Percentiles rank a stretch among this genome's conserved stretches.
phyloP scores from a whole-genome alignment of 1,140 invertebrate genomes.

The Steinernema feltiae region DNA sequence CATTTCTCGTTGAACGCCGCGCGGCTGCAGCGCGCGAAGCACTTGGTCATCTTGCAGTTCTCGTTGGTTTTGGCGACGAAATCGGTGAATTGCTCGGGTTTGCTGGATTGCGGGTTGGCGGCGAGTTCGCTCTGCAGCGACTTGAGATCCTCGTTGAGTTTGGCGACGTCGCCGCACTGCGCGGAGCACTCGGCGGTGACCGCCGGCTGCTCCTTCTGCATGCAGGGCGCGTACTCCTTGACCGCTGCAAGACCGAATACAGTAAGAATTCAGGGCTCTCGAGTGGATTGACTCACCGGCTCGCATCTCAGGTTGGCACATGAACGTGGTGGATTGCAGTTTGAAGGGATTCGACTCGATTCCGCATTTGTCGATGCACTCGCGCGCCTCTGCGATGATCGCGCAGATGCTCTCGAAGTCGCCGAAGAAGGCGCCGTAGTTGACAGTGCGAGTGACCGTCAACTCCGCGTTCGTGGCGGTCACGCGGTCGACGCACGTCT shows the following conservation, averaged over 20 bases:
- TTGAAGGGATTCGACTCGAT: slow-evolving; percentile 5
- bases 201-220: neutral
- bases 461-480: neutral
- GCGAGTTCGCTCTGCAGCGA: neutral
- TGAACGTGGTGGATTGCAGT: neutral
- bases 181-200: neutral
- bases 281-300: neutral
- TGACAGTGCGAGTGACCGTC: neutral
- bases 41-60: slow-evolving; percentile 1
- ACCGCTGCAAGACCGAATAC: neutral
- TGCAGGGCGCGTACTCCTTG: neutral
- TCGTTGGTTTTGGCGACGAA: slow-evolving; percentile 4
- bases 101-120: neutral
- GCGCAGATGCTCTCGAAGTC: neutral
- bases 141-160: neutral
- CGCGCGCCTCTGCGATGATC: neutral
- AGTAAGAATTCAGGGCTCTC: neutral
- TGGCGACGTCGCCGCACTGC: neutral
- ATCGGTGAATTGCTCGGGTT: neutral
- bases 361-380: slow-evolving; percentile 1
- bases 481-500: neutral
- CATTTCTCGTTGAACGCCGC: neutral
- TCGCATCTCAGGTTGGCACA: neutral
- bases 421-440: neutral
- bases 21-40: slow-evolving; percentile 6